Evolutionary conservation across 2,113 vertebrate genomes (phyloP).

Genomic region (Dermatemys mawii): DNA sequence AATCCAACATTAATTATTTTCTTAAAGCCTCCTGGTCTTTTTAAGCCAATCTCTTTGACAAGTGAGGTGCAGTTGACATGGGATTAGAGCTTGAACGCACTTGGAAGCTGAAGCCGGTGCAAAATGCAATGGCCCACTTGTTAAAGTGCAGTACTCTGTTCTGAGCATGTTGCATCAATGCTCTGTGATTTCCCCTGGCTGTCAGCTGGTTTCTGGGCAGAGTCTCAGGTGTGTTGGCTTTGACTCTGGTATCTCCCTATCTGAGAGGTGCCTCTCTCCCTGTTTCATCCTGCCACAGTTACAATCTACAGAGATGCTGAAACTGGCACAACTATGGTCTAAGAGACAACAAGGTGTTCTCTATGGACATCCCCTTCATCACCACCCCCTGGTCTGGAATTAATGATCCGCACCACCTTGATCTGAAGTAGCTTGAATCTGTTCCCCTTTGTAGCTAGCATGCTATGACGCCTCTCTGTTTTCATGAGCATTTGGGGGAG

Average conservation of each 20-base stretch:
- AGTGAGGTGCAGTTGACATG: neutral
- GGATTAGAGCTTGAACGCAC: neutral
- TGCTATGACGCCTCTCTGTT: neutral
- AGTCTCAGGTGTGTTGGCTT: neutral
- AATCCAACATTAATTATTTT: neutral
- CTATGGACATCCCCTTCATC: neutral
- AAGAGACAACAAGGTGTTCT: neutral
- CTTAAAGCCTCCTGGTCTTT: neutral
- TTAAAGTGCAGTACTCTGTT: neutral
- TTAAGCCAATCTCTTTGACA: neutral
- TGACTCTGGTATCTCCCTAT: neutral
- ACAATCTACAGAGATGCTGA: neutral
- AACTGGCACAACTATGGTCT: neutral
- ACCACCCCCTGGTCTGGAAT: neutral
- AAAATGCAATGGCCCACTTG: neutral
- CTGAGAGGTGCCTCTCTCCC: neutral
- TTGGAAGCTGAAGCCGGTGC: neutral
- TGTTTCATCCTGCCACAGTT: neutral
- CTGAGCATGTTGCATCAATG: neutral
- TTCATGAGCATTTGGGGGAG: neutral
- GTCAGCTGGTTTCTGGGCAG: neutral
- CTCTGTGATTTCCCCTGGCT: neutral
- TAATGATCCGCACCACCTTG: neutral
- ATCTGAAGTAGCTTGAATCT: neutral
- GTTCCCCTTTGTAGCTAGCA: neutral